phyloP scores from a whole-genome alignment of 2,888 invertebrate genomes.

The Nebria salina region DNA sequence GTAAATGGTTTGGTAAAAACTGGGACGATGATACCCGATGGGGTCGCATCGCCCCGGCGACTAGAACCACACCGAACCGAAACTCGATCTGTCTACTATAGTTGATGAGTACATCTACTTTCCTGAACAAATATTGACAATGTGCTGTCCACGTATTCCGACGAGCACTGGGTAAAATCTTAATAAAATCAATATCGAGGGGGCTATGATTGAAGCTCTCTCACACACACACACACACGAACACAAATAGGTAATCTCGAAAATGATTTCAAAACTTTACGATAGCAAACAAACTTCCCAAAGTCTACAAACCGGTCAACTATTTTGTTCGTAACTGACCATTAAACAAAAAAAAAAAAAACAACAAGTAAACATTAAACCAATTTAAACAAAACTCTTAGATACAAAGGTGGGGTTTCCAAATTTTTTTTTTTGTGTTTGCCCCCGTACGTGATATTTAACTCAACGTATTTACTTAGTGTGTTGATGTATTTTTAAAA shows the following conservation, averaged over 20 bases:
- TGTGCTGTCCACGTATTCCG: constrained; percentile 61
- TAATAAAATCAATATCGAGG: constrained; percentile 59
- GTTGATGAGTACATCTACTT: constrained; percentile 70
- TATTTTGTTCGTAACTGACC: background rate
- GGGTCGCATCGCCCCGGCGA: constrained; percentile 61
- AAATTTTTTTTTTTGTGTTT: background rate
- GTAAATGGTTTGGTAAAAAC: too few relatives aligned
- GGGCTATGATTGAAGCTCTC: constrained; percentile 54
- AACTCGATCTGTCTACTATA: constrained; percentile 59
- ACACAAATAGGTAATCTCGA: constrained; percentile 46
- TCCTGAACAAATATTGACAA: constrained; percentile 74
- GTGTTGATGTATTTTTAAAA: background rate
- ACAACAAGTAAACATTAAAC: background rate
- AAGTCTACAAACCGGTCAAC: background rate
- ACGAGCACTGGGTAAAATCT: constrained; percentile 56
- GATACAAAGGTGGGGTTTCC: background rate
- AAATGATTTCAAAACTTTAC: constrained; percentile 34
- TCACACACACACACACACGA: constrained; percentile 40
- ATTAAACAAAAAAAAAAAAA: background rate
- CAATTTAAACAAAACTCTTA: background rate
- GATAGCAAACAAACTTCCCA: background rate
- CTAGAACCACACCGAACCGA: constrained; percentile 50
- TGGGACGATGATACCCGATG: constrained; percentile 37
- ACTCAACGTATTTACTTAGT: background rate
- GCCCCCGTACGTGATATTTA: background rate